phyloP scores from a whole-genome alignment of 2,888 invertebrate genomes.

The Melanostoma scalare region DNA sequence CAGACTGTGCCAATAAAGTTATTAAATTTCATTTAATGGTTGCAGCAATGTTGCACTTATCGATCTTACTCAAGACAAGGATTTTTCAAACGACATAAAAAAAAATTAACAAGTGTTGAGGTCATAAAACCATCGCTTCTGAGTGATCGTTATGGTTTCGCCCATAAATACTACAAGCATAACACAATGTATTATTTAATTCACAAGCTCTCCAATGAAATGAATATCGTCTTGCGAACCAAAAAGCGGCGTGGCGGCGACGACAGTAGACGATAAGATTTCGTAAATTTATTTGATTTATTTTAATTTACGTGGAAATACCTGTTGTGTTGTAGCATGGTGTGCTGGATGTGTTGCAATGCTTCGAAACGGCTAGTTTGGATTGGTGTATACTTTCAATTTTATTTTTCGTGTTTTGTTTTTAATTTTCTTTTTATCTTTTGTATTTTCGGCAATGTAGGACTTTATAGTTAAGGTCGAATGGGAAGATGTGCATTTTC shows the following conservation, averaged over 20 bases:
- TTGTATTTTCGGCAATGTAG: slow-evolving; percentile 31
- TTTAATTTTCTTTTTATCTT: slow-evolving; percentile 1
- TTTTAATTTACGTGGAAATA: slow-evolving; percentile 57
- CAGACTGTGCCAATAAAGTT: too few relatives aligned
- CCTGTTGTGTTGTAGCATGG: slow-evolving; percentile 42
- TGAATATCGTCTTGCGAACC: background rate
- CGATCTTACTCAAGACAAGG: slow-evolving; percentile 11
- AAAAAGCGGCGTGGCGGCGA: background rate
- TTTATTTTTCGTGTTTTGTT: slow-evolving; percentile 13
- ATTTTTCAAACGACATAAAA: background rate
- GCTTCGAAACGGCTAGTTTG: slow-evolving; percentile 47
- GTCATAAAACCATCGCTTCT: background rate
- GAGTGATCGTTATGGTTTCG: background rate
- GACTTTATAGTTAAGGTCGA: slow-evolving; percentile 4
- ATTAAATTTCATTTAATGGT: too few relatives aligned
- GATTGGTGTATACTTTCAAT: slow-evolving; percentile 28
- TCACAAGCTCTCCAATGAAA: background rate
- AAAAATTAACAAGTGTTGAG: slow-evolving; percentile 19
- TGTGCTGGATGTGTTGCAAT: slow-evolving; percentile 49
- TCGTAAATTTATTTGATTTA: slow-evolving; percentile 62
- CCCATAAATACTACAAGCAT: slow-evolving; percentile 13
- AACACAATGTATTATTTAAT: slow-evolving; percentile 28
- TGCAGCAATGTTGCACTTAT: too few relatives aligned
- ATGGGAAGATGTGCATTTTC: slow-evolving; percentile 14
- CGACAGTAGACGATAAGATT: slow-evolving; percentile 31